Evolutionary conservation across 2,888 invertebrate genomes (phyloP).

Genomic region (Mayetiola destructor): DNA sequence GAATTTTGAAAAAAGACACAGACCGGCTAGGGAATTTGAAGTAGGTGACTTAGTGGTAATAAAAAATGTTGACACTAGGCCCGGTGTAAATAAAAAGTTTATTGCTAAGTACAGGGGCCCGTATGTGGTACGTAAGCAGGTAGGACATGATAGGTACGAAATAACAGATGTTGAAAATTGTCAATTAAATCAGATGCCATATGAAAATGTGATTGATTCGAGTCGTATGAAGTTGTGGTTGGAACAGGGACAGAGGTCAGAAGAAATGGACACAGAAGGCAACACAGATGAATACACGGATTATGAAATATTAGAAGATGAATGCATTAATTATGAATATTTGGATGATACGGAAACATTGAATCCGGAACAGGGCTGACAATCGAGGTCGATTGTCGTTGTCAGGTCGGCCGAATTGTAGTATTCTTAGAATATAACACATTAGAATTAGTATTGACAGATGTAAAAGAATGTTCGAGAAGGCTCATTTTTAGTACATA

Average conservation of each 20-base stretch:
- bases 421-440: too few species aligned
- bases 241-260: background rate
- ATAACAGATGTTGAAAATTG: constrained; percentile 21
- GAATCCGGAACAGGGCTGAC: background rate
- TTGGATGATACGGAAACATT: background rate
- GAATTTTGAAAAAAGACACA: constrained; percentile 15
- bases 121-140: constrained; percentile 21
- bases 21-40: constrained; percentile 16
- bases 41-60: constrained; percentile 22
- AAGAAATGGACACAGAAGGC: background rate
- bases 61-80: constrained; percentile 21
- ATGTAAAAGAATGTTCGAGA: too few species aligned
- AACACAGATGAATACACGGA: background rate
- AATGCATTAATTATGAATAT: background rate
- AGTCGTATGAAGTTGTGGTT: constrained; percentile 13
- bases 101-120: constrained; percentile 23
- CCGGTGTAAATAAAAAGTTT: constrained; percentile 21
- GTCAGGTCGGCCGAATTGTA: background rate
- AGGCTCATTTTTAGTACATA: too few species aligned
- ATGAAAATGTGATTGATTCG: constrained; percentile 17
- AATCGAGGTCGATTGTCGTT: background rate
- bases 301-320: background rate
- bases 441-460: too few species aligned
- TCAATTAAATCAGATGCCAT: constrained; percentile 22
- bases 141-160: constrained; percentile 23